These are phyloP conservation scores for Leptopilina syphax DNA, from an alignment of 2,888 invertebrate genomes.

Conservation along the genomic window DNA sequence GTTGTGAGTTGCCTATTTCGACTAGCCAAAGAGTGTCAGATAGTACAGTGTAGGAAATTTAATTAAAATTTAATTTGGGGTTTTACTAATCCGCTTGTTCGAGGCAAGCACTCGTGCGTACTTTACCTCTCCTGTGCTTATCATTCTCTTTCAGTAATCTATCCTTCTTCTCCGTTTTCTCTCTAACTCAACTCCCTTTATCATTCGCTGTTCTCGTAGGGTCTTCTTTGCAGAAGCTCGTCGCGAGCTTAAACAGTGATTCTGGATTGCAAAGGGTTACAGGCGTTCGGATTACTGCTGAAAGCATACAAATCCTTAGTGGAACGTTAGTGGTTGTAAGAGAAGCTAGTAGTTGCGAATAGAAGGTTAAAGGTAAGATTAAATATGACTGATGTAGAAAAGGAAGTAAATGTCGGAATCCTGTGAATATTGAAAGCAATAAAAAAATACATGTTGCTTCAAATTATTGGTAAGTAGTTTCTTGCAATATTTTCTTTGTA, in stretches of 20 bases:
- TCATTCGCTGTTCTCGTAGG: conserved; percentile 29
- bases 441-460: too few relatives aligned
- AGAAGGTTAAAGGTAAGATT: conserved; percentile 25
- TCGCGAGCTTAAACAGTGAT: conserved; percentile 60
- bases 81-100: conserved; percentile 69
- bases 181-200: conserved; percentile 16
- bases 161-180: conserved; percentile 31
- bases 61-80: conserved; percentile 73
- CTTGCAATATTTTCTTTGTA: too few relatives aligned
- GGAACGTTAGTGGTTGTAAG: conserved; percentile 35
- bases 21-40: conserved; percentile 4
- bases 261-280: conserved; percentile 58
- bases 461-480: too few relatives aligned
- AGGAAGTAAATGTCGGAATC: conserved; percentile 60
- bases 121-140: neutral
- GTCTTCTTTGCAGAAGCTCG: conserved; percentile 38
- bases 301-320: conserved; percentile 74
- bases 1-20: conserved; percentile 22
- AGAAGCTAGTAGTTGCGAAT: conserved; percentile 9
- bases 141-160: conserved; percentile 5
- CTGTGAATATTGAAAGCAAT: conserved; percentile 50
- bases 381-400: conserved; percentile 35
- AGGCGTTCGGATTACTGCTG: conserved; percentile 70
- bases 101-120: conserved; percentile 41
- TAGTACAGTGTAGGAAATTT: conserved; percentile 60